These are phyloP conservation scores for Hemitrygon akajei DNA, from an alignment of 2,797 vertebrate genomes.

Conservation along the genomic window DNA sequence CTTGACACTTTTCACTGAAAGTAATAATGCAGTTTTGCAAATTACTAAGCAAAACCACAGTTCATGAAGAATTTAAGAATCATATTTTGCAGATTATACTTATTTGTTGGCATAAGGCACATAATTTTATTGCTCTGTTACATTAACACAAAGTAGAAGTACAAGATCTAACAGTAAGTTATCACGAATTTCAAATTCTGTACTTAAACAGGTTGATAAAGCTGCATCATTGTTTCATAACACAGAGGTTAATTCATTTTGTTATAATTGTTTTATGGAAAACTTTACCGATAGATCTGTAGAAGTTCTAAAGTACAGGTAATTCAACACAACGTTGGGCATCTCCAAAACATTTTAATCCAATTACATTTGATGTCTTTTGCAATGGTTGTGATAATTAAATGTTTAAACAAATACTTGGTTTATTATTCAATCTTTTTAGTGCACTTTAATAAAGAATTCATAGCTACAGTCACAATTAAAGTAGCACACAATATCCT, in stretches of 20 bases:
- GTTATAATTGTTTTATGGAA: background rate
- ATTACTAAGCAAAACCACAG: background rate
- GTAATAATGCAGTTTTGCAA: background rate
- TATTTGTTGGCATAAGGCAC: constrained; percentile 19
- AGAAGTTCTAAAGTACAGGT: background rate
- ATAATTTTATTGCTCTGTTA: constrained; percentile 11
- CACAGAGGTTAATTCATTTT: background rate
- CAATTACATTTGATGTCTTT: constrained; percentile 11
- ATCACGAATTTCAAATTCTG: background rate
- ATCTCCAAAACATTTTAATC: background rate
- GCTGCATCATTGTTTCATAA: background rate
- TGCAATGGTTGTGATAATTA: background rate
- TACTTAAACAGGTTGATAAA: background rate
- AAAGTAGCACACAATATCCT: constrained; percentile 13
- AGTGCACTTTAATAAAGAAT: background rate
- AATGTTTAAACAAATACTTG: background rate
- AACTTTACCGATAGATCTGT: background rate
- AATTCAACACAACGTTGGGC: background rate
- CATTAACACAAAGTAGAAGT: background rate
- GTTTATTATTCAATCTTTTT: background rate
- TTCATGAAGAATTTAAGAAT: background rate
- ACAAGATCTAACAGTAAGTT: background rate
- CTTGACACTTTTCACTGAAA: background rate
- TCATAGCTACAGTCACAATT: background rate
- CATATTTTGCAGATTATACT: background rate